Evolutionary conservation across 2,113 vertebrate species (phyloP).

Genomic region (Solea solea): DNA sequence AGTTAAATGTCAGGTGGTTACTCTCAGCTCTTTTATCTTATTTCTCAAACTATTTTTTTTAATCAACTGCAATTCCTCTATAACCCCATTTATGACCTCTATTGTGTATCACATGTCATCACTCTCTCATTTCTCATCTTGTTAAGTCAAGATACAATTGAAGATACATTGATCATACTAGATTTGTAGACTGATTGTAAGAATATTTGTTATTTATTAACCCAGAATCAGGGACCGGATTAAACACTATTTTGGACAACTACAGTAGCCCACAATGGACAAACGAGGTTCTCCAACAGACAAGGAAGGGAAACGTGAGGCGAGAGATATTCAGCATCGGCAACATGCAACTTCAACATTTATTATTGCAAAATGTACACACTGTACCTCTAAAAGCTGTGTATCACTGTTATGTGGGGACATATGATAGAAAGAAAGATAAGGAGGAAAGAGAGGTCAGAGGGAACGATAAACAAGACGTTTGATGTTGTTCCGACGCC

Average conservation of each 20-base stretch:
- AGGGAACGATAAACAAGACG: slow-evolving; percentile 54
- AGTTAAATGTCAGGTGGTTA: neutral
- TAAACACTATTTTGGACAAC: too few species aligned
- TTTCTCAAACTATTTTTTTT: neutral
- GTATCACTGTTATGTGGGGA: neutral
- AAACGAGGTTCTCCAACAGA: too few species aligned
- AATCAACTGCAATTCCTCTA: neutral
- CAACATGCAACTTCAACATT: too few species aligned
- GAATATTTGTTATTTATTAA: too few species aligned
- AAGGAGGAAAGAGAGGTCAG: slow-evolving; percentile 38
- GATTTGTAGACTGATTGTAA: too few species aligned
- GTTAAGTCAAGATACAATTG: too few species aligned
- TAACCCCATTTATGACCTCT: neutral
- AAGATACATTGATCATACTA: too few species aligned
- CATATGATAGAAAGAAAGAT: slow-evolving; percentile 5
- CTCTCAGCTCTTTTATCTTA: neutral
- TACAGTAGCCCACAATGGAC: too few species aligned
- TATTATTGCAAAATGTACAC: too few species aligned
- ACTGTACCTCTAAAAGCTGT: neutral
- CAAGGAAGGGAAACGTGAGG: too few species aligned
- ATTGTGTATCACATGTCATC: neutral
- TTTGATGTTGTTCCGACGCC: slow-evolving; percentile 30
- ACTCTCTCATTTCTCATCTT: neutral
- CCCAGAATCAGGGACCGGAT: too few species aligned
- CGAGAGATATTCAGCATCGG: too few species aligned